Evolutionary conservation across 2,113 vertebrate genomes (phyloP).

Genomic region (Plecotus auritus): DNA sequence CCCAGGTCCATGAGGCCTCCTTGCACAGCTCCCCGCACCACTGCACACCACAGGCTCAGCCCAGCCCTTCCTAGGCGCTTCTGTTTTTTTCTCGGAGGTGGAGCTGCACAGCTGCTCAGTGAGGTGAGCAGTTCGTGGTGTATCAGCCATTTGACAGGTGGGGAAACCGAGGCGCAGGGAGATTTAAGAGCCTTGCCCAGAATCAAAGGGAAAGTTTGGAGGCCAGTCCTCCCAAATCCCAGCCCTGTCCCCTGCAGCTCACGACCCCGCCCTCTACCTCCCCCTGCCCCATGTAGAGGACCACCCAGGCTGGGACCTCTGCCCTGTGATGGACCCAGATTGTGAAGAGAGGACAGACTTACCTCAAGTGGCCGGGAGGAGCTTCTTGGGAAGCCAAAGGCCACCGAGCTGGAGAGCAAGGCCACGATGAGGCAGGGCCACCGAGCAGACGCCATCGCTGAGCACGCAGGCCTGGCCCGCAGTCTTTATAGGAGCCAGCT

Average conservation of each 20-base stretch:
- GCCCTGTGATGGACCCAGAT: neutral
- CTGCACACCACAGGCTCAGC: neutral
- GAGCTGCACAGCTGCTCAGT: neutral
- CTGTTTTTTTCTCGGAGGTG: neutral
- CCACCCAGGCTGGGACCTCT: neutral
- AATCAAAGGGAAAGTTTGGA: neutral
- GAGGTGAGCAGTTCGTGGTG: no score
- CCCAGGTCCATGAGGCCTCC: neutral
- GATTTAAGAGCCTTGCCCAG: neutral
- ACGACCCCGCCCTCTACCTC: neutral
- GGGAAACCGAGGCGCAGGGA: neutral
- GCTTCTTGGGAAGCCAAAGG: slow-evolving; percentile 23
- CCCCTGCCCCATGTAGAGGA: neutral
- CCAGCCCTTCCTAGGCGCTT: neutral
- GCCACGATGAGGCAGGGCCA: slow-evolving; percentile 30
- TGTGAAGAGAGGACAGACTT: slow-evolving; percentile 9
- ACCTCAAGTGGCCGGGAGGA: slow-evolving; percentile 7
- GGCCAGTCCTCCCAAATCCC: neutral
- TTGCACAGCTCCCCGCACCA: neutral
- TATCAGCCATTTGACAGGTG: no score
- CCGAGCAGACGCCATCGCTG: slow-evolving; percentile 39
- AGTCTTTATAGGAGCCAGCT: slow-evolving; percentile 38
- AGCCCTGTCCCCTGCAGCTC: neutral
- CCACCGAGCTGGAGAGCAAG: slow-evolving; percentile 25
- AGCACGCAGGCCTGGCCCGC: neutral